Evolutionary conservation across 2,888 invertebrate species (phyloP), one percentile per base, ranked within the genome.

Genomic region (Idaea biselata): DNA sequence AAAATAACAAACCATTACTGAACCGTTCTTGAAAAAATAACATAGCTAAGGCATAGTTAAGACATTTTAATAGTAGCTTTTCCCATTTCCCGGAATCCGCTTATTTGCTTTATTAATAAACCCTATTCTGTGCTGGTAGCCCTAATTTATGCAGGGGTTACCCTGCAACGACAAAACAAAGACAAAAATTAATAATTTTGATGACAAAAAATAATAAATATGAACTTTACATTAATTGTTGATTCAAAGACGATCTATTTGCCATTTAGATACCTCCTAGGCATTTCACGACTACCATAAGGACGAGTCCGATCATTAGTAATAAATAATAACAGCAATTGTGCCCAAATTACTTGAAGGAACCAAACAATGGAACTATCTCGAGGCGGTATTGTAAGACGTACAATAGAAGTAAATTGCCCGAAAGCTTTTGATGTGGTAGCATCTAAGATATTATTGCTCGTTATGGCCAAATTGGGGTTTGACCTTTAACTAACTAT

Each of bases 301-400:
- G 44, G 44, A 44, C 11, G 11, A 44, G 14, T 44, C 11, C 44
- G 44, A 44, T 44, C 44, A 44, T 44, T 44, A 44, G 44, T 44
- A 44, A 44, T 44, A 44, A 44, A 44, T 44, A 44, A 44, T 44
- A 44, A 44, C 44, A 44, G 44, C 44, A 44, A 44, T 44, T 44
- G 44, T 44, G 11, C 44, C 44, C 44, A 44, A 44, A 44, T 44
- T 44, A 44, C 44, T 44, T 44, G 44, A 44, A 44, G 44, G 44
- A 44, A 5, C 14, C 44, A 44, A 44, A 44, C 44, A 44, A 44
- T 44, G 44, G 44, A 7, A 44, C 44, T 44, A 44, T 44, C 44
- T 44, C 44, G 11, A 8, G 44, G 44, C 44, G 44, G 44, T 44
- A 44, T 44, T 44, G 44, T 44, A 44, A 44, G 44, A 44, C 44